Base-by-base conservation (phyloP, 2,797 vertebrate genomes). In the Passerculus sandwichensis region DNA sequence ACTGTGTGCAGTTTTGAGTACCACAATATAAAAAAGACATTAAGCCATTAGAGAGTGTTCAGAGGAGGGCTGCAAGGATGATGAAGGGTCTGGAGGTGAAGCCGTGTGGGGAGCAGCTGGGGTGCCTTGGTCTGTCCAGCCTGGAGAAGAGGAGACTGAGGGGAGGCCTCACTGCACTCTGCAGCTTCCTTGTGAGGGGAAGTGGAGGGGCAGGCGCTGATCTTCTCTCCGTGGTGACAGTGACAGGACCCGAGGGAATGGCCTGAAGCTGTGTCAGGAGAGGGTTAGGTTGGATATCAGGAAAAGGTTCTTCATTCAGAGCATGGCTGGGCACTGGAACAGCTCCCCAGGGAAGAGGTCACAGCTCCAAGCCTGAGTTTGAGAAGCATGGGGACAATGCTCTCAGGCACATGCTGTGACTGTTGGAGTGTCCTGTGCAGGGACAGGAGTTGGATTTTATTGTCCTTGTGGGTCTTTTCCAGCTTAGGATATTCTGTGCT, bases 171-270 rank as follows among this genome's bases (percentile, higher is more conserved):
- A 26, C 0, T 5, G 9, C 25, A 40, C 5, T 26, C 29, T 54
- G 11, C 34, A 62, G 0, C 6, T 12, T 47, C 20, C 16, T 56
- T 0, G 0, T 17, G 42, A 62, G 11, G 11, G 30, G 6, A 70
- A 34, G 20, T 12, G 34, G 9, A 48, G 14, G 25, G 30, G 11
- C 42, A 56, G 30, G 4, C 48, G 30, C 20, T 38, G 48, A 56
- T 42, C 34, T 54, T 44, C 44, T 44, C 44, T 44, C 18, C 44
- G 19, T 34, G 16, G 6, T 77, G 16, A 21, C 70, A 34, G 56
- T 21, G 48, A 40, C 48, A 67, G 47, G 3, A 19, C 54, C 12
- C 0, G 1, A 25, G 29, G 29, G 20, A 62, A 48, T 17, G 25
- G 14, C 42, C 29, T 56, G 30, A 34, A 34, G 9, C 8, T 77